Evolutionary conservation across 2,113 vertebrate genomes (phyloP).

Genomic region (Pomatostomus ruficeps): DNA sequence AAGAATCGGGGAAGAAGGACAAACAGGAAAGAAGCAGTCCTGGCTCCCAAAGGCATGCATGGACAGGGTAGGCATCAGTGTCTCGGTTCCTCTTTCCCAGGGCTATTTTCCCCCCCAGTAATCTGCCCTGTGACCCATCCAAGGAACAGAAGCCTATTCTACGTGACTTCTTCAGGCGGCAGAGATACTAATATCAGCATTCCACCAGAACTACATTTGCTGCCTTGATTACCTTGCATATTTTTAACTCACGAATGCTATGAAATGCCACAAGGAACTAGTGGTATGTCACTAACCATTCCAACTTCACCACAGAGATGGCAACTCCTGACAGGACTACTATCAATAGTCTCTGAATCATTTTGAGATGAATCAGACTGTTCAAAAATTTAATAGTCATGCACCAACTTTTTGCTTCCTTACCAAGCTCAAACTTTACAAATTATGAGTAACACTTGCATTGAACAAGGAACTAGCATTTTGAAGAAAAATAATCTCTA

Average conservation of each 20-base stretch:
- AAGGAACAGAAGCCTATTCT: background rate
- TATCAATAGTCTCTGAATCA: slow-evolving; percentile 47
- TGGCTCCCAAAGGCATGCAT: background rate
- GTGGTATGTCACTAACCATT: background rate
- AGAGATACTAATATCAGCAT: background rate
- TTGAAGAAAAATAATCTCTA: background rate
- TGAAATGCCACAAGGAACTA: background rate
- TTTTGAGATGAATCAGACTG: slow-evolving; percentile 39
- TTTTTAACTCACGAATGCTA: background rate
- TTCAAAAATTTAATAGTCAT: slow-evolving; percentile 29
- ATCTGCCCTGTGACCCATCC: background rate
- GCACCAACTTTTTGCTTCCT: slow-evolving; percentile 11
- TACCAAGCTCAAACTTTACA: background rate
- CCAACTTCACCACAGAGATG: background rate
- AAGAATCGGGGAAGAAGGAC: background rate
- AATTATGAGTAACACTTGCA: background rate
- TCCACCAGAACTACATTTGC: background rate
- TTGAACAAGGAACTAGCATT: background rate
- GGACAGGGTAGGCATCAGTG: background rate
- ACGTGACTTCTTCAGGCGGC: background rate
- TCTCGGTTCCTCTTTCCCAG: background rate
- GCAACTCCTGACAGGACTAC: background rate
- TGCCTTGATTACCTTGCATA: background rate
- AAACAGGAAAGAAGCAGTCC: background rate
- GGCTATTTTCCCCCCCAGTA: background rate